These are phyloP conservation scores for Chrysogorgia sp. DNA, from an alignment of 92 coral and sea anemone species.

Conservation along the genomic window DNA sequence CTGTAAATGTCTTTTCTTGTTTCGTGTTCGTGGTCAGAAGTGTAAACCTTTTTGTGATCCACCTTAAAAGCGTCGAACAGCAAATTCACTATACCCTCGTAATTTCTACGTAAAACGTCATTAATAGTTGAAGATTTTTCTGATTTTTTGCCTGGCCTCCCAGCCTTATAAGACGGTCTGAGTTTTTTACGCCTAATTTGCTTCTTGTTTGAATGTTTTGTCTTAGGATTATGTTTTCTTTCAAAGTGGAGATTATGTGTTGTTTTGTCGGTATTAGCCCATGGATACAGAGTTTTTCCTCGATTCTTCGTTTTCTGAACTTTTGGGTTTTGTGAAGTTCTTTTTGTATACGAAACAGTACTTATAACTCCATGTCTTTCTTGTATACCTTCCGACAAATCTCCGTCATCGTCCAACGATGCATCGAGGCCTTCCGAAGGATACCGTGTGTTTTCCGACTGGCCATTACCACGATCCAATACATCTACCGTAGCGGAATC, in stretches of 20 bases:
- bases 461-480: not conserved
- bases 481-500: not conserved
- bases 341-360: not conserved
- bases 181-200: not conserved
- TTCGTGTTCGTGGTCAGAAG: slow-evolving; percentile 78
- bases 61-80: slow-evolving; percentile 71
- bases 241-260: not conserved
- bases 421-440: slow-evolving; percentile 19
- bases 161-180: not conserved
- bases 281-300: not conserved
- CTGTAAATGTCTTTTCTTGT: slow-evolving; percentile 88
- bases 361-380: no score
- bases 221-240: not conserved
- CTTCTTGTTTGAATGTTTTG: not conserved
- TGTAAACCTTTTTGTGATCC: slow-evolving; percentile 68
- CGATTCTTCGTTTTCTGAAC: not conserved
- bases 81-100: slow-evolving; percentile 78
- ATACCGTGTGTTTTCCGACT: not conserved
- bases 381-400: not conserved
- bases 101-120: slow-evolving; percentile 64
- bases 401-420: not conserved
- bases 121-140: slow-evolving; percentile 30
- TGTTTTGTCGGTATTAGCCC: not conserved
- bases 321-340: not conserved
- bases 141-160: not conserved